These are phyloP conservation scores for Pardosa pseudoannulata DNA, from an alignment of 2,888 invertebrate species.

Conservation along the genomic window DNA sequence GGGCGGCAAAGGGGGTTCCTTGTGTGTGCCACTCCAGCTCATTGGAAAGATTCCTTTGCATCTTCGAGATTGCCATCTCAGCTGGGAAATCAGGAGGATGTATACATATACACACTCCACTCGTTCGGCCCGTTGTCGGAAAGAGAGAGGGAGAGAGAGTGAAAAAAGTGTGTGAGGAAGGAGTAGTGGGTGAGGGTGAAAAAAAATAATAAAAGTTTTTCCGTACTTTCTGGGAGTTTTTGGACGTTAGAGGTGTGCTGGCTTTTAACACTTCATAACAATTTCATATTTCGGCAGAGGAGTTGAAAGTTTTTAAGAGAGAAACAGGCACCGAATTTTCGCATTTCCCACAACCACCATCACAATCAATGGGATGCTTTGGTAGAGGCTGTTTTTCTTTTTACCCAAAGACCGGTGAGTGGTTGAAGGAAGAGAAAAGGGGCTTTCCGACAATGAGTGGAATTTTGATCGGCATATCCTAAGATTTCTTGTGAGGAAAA, in stretches of 20 bases:
- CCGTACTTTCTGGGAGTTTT: neutral
- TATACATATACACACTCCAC: conserved; percentile 57
- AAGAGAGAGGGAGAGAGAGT: too few species aligned
- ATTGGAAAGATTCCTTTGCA: conserved; percentile 25
- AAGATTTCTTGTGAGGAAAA: too few species aligned
- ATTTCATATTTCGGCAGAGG: conserved; percentile 50
- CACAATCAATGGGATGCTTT: neutral
- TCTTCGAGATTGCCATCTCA: conserved; percentile 56
- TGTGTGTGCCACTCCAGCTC: too few species aligned
- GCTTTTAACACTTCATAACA: conserved; percentile 70
- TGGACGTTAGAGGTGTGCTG: neutral
- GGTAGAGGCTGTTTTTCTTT: too few species aligned
- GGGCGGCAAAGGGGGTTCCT: too few species aligned
- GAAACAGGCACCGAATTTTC: neutral
- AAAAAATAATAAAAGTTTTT: neutral
- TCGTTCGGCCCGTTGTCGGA: neutral
- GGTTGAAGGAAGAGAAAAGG: too few species aligned
- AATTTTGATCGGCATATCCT: neutral
- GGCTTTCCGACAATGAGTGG: neutral
- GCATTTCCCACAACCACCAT: too few species aligned
- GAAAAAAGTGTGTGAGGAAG: too few species aligned
- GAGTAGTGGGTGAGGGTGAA: too few species aligned
- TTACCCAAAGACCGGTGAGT: too few species aligned
- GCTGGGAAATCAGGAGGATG: conserved; percentile 59
- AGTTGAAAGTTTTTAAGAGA: neutral